phyloP scores from a whole-genome alignment of 2,888 invertebrate genomes.

The Catotricha subobsoleta region DNA sequence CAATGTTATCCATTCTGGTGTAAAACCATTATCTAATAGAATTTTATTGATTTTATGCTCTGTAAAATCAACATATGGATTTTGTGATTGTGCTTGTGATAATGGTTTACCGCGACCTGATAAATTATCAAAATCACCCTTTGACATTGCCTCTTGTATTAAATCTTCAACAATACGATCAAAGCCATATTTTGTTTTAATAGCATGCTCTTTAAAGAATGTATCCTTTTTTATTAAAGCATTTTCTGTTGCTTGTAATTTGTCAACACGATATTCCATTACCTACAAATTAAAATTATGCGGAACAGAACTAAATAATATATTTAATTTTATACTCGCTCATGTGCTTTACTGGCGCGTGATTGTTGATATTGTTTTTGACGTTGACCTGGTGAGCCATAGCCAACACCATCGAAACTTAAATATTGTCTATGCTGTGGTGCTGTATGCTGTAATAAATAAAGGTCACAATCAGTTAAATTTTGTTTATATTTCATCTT shows the following conservation, averaged over 20 bases:
- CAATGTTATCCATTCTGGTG: slow-evolving; percentile 77
- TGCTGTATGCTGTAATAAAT: slow-evolving; percentile 52
- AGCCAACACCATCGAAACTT: slow-evolving; percentile 58
- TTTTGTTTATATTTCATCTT: too few relatives aligned
- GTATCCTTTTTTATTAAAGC: slow-evolving; percentile 11
- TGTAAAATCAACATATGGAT: slow-evolving; percentile 75
- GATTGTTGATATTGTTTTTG: slow-evolving; percentile 57
- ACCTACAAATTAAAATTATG: neutral
- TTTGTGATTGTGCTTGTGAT: slow-evolving; percentile 41
- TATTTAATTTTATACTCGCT: neutral
- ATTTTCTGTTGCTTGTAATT: slow-evolving; percentile 31
- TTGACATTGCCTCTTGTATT: slow-evolving; percentile 78
- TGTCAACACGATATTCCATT: slow-evolving; percentile 37
- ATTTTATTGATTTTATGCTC: slow-evolving; percentile 42
- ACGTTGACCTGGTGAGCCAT: slow-evolving; percentile 60
- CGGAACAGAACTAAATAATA: neutral
- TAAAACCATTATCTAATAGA: slow-evolving; percentile 59
- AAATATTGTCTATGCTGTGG: slow-evolving; percentile 79
- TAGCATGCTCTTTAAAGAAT: slow-evolving; percentile 45
- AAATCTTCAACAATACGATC: slow-evolving; percentile 81
- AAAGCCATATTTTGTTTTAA: slow-evolving; percentile 63
- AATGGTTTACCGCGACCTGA: slow-evolving; percentile 70
- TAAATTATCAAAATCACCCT: slow-evolving; percentile 75
- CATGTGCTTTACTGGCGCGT: slow-evolving; percentile 34
- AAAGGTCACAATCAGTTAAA: too few relatives aligned